Base-by-base conservation (phyloP, 2,797 vertebrate species). In the Pelodytes ibericus region DNA sequence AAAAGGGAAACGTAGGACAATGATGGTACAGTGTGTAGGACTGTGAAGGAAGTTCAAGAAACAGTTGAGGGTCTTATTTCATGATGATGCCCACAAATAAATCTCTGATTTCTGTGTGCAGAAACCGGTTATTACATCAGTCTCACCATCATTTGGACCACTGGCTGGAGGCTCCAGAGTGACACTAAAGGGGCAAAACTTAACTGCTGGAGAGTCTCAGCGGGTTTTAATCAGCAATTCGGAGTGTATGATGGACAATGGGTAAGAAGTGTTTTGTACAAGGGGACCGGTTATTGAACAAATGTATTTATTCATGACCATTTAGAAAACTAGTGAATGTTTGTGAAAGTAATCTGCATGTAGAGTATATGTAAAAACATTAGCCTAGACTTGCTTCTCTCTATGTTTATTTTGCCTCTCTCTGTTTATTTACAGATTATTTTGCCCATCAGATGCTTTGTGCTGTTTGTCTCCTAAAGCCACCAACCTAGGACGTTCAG, bases 101-200 rank as follows among this genome's bases (percentile, higher is more conserved):
- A n/a, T n/a, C n/a, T n/a, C n/a, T n/a, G n/a, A n/a, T 36, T 9
- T 58, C 5, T 53, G 58, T 75, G 20, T 20, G 58, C 85, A 99
- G 97, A 90, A 92, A 51, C 95, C 97, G 13, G 83, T 77, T 67
- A 81, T 99, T 84, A 93, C 85, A 18, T 80, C 89, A 27, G 88
- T 98, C 70, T 87, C 90, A 20, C 97, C 97, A 1, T 88, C 86
- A 0, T 98, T 94, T 9, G 97, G 97, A 2, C 97, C 97, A 3
- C 88, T n/a, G 25, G 85, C 90, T 2, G 97, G 97, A 41, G 97
- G 96, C 25, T 97, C 97, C 1, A 84, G 84, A 47, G 89, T 99
- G 79, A 95, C 89, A 2, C 91, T 99, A 31, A 86, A 66, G 0
- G 97, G 97, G 36, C 86, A 81, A 47, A 86, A 93, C 75, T 83